A percentile compares a stretch with the other conserved stretches of the same genome.
Evolutionary conservation across 2,888 invertebrate genomes (phyloP).

Genomic region (Hydraecia micacea): DNA sequence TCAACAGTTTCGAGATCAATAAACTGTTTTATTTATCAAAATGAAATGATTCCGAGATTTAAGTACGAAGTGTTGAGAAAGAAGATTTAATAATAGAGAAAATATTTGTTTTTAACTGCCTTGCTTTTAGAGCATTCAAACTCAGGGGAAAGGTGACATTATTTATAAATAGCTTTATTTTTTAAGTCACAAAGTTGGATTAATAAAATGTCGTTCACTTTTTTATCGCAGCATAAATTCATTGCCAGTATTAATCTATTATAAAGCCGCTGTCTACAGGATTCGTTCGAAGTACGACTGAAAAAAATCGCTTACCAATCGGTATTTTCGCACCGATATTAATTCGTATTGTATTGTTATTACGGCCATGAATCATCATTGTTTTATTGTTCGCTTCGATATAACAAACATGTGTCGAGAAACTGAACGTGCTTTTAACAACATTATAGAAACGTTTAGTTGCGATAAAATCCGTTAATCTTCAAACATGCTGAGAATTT

Average conservation of each 20-base stretch:
- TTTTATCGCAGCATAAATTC: constrained; percentile 22
- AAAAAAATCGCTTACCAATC: constrained; percentile 39
- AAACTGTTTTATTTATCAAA: constrained; percentile 4
- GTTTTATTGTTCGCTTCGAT: constrained; percentile 59
- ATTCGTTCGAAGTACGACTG: constrained; percentile 19
- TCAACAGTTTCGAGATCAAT: constrained; percentile 19
- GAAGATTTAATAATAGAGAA: too few relatives aligned
- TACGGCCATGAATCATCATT: constrained; percentile 56
- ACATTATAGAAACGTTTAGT: constrained; percentile 31
- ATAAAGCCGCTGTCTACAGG: constrained; percentile 25
- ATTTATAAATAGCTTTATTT: too few relatives aligned
- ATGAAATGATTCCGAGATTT: not conserved
- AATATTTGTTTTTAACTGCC: too few relatives aligned
- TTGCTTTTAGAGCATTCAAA: not conserved
- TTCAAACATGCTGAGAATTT: constrained; percentile 43
- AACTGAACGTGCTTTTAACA: constrained; percentile 58
- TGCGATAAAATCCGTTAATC: constrained; percentile 40
- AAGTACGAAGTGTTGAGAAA: not conserved
- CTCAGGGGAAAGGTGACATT: not conserved
- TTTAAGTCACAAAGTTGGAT: not conserved
- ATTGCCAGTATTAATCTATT: constrained; percentile 34
- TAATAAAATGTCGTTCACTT: constrained; percentile 5
- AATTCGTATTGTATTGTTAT: constrained; percentile 58
- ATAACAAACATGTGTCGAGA: constrained; percentile 57
- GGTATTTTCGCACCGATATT: constrained; percentile 50